Evolutionary conservation across 2,888 invertebrate species (phyloP).

Genomic region (Melikaiella ostensackeni): DNA sequence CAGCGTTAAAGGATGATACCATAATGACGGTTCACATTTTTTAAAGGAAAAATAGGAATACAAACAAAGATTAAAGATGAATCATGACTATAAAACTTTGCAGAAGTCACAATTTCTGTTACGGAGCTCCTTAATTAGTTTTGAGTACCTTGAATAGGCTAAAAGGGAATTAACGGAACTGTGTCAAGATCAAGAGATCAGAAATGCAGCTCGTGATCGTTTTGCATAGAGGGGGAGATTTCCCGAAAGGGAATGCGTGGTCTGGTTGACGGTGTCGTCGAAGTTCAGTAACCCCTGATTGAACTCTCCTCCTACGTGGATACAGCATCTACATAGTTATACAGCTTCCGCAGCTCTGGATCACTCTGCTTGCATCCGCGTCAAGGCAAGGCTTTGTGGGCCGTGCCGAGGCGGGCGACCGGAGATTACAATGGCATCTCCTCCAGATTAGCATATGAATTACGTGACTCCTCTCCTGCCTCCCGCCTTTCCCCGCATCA

Average conservation of each 20-base stretch:
- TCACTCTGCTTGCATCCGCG: conserved; percentile 72
- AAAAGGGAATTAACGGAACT: conserved; percentile 48
- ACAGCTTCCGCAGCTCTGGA: conserved; percentile 63
- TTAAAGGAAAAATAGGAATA: too few species aligned
- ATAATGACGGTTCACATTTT: too few species aligned
- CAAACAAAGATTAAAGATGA: too few species aligned
- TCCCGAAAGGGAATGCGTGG: conserved; percentile 15
- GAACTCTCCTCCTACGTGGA: conserved; percentile 65
- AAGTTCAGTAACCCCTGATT: conserved; percentile 71
- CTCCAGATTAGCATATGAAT: conserved; percentile 77
- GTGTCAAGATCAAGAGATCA: conserved; percentile 49
- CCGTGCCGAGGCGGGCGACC: conserved; percentile 70
- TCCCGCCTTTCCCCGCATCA: conserved; percentile 33
- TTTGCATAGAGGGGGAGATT: conserved; percentile 41
- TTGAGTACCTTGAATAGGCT: conserved; percentile 12
- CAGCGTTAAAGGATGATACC: too few species aligned
- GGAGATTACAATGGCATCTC: conserved; percentile 77
- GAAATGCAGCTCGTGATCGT: conserved; percentile 31
- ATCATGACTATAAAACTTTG: not conserved
- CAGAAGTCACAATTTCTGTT: not conserved
- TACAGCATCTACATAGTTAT: conserved; percentile 67
- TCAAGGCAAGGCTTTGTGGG: conserved; percentile 75
- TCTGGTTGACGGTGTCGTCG: conserved; percentile 55
- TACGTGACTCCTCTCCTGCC: conserved; percentile 66
- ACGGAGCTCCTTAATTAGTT: not conserved